phyloP scores from a whole-genome alignment of 2,888 invertebrate species.

The Gonocerus acuteangulatus region DNA sequence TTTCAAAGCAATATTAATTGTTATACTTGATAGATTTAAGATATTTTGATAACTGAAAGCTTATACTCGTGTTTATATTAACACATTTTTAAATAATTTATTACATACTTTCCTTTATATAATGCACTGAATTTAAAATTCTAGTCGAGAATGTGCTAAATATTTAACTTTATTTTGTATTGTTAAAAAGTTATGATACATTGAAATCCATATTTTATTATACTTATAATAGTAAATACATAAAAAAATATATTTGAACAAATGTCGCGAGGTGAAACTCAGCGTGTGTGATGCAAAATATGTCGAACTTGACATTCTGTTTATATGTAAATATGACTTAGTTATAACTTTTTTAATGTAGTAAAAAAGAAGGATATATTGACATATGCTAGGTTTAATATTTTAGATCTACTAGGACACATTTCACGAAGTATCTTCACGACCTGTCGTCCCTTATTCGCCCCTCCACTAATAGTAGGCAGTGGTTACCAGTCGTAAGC shows the following conservation, averaged over 20 bases:
- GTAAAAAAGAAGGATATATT: slow-evolving; percentile 7
- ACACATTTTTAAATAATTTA: slow-evolving; percentile 10
- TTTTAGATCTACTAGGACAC: slow-evolving; percentile 19
- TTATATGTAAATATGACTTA: slow-evolving; percentile 26
- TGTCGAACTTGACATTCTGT: slow-evolving; percentile 3
- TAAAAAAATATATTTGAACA: not conserved
- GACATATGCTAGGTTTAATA: slow-evolving; percentile 15
- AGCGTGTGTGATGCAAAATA: not conserved
- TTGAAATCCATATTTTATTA: slow-evolving; percentile 17
- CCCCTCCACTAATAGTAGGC: slow-evolving; percentile 27
- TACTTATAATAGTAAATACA: slow-evolving; percentile 4
- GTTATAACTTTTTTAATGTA: slow-evolving; percentile 11
- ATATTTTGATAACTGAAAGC: slow-evolving; percentile 32
- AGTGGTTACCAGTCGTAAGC: slow-evolving; percentile 5
- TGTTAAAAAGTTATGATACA: not conserved
- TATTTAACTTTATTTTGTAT: not conserved
- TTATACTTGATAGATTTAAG: slow-evolving; percentile 28
- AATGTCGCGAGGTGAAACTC: not conserved
- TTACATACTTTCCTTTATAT: not conserved
- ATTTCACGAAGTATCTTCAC: slow-evolving; percentile 25
- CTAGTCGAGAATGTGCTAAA: not conserved
- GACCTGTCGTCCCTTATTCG: slow-evolving; percentile 24
- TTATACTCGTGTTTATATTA: slow-evolving; percentile 9
- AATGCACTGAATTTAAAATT: not conserved
- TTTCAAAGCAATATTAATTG: slow-evolving; percentile 33